Evolutionary conservation across 2,888 invertebrate species (phyloP), one percentile per base, ranked within the genome.

Genomic region (Crioceris asparagi): DNA sequence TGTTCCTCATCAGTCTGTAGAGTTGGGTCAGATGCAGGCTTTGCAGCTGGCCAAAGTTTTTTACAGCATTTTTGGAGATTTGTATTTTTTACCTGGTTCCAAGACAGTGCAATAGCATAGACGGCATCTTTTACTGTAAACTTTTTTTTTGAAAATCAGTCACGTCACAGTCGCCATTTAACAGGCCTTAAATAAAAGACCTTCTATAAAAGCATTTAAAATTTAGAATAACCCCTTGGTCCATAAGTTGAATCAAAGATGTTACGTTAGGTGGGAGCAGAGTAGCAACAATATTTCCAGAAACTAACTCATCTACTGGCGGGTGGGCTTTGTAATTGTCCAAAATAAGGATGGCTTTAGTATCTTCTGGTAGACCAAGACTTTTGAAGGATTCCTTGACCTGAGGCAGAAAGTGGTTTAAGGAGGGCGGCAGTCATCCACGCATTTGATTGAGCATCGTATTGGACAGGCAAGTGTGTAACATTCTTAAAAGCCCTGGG

Each of bases 381-480:
- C 30, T 30, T 30, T 30, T 30, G 15, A 14, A 21, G 21, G 21
- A 21, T 21, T 21, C 21, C 21, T 21, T 21, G 10, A 21, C 21
- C 7, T 21, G 7, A 30, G 30, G 30, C 30, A 30, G 15, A 30
- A 30, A 30, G 30, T 30, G 15, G 30, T 30, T 12, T 30, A 30
- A 30, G 16, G 15, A 30, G 30, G 14, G 30, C 30, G 30, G 30
- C 30, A 30, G 16, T 30, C 30, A 30, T 30, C 30, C 15, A 16
- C 15, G 30, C 30, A 30, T 30, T 30, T 30, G 30, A 30, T 30
- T 30, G 30, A 30, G 30, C 15, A 30, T 30, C 15, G 30, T 30
- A 30, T 30, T 30, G 30, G 30, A 30, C 30, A 30, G n/a, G 30
- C 7, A 30, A 30, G 15, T 30, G 15, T 30, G 30, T 30, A 14